Evolutionary conservation across 2,797 vertebrate genomes (phyloP).

Genomic region (Platalea minor): DNA sequence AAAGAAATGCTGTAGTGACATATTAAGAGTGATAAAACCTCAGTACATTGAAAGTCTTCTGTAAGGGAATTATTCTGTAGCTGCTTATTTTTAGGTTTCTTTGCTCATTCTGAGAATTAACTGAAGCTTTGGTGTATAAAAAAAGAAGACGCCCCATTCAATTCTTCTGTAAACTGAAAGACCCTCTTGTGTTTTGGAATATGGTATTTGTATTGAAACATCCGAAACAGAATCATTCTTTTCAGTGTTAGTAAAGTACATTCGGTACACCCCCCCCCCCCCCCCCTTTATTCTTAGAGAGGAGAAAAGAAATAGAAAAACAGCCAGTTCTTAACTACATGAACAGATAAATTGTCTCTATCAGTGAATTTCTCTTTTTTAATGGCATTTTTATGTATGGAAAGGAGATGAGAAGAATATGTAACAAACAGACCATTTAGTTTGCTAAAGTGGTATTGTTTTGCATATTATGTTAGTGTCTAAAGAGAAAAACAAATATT

Average conservation of each 20-base stretch:
- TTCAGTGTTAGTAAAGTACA: neutral
- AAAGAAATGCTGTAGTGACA: neutral
- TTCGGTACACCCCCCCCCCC: neutral
- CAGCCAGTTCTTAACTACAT: neutral
- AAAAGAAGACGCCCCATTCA: neutral
- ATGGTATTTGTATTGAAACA: neutral
- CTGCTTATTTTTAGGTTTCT: neutral
- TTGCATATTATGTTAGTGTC: neutral
- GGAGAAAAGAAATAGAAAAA: neutral
- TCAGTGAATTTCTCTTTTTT: neutral
- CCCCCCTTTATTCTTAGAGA: neutral
- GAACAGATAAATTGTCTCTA: neutral
- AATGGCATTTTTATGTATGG: neutral
- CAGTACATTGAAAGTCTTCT: neutral
- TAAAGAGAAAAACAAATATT: neutral
- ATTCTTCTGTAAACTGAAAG: neutral
- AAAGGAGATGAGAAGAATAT: neutral
- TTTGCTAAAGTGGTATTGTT: neutral
- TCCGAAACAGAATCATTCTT: neutral
- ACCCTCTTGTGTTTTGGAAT: neutral
- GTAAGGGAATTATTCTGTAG: neutral
- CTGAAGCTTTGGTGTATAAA: neutral
- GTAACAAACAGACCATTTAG: neutral
- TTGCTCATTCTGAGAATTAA: neutral
- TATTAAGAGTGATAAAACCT: neutral